Evolutionary conservation across 2,888 invertebrate species (phyloP), one percentile per base, ranked within the genome.

Genomic region (Spilosoma lubricipeda): DNA sequence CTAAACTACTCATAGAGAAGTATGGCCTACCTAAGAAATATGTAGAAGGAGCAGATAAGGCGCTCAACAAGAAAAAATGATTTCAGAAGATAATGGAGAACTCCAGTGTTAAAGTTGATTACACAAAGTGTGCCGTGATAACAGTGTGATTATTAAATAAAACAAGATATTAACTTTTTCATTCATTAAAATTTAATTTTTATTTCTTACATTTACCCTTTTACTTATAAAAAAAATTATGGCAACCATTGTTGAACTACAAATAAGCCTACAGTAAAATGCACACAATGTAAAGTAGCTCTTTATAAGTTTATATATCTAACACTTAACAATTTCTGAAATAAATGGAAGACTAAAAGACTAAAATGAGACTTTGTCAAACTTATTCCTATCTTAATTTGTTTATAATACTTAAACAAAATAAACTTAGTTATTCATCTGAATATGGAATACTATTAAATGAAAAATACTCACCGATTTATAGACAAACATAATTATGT

Each of bases 1-100:
- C 96, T 4, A 95, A 95, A 80, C 89, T 94, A 76, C 90, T 97
- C 93, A 88, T 96, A 96, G 98, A 97, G 85, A 97, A 97, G 89
- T 98, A 98, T 90, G 97, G 97, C 77, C 96, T 98, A 72, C 97
- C 98, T 67, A 97, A 97, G 91, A 97, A 97, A 86, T 98, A 97
- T 85, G 96, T 98, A 73, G 96, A 97, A 85, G 98, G 98, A 48
- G 95, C 98, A 30, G 98, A 98, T 93, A 97, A 97, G 85, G 97
- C 97, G 23, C 97, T 97, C 33, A 98, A 97, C 87, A 97, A 97
- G 90, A 97, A 97, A 89, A 97, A 95, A 82, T 86, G 82, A 85
- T 76, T 30, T 23, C 52, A 71, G 36, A 30, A 30, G 69, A 65
- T 42, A 70, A 75, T 77, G 80, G 36, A 85, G 76, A 70, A 72